Percentiles rank a stretch among this genome's conserved stretches.
phyloP scores from a whole-genome alignment of 1,140 invertebrate species.

The Hyposmocoma kahamanoa region DNA sequence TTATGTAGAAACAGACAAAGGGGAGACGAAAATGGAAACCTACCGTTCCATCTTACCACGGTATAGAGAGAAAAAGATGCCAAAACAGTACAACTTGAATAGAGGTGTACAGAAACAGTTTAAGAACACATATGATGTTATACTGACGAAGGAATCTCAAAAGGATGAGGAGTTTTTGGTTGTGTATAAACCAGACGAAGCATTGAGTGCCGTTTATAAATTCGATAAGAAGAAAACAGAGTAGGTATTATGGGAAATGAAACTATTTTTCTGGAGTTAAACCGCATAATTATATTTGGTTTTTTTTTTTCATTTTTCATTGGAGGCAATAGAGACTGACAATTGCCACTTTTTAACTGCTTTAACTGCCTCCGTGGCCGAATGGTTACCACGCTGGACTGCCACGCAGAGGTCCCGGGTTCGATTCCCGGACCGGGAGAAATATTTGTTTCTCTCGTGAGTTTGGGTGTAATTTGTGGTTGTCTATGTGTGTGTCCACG shows the following conservation, averaged over 20 bases:
- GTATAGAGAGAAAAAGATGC: conserved; percentile 47
- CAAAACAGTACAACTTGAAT: conserved; percentile 21
- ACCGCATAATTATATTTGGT: conserved; percentile 2
- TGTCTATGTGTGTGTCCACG: too few relatives aligned
- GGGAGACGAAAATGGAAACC: conserved; percentile 39
- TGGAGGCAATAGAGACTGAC: too few relatives aligned
- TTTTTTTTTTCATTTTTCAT: not conserved
- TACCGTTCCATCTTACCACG: conserved; percentile 44
- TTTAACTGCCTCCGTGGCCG: too few relatives aligned
- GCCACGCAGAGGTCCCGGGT: too few relatives aligned
- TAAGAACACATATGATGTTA: conserved; percentile 26
- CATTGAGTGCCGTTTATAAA: conserved; percentile 35
- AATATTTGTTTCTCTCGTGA: too few relatives aligned
- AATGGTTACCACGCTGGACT: too few relatives aligned
- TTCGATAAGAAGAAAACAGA: conserved; percentile 27
- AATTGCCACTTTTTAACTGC: too few relatives aligned
- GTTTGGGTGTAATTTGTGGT: too few relatives aligned
- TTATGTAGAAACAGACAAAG: conserved; percentile 31
- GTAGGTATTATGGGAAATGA: too few relatives aligned
- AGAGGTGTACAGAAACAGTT: conserved; percentile 11
- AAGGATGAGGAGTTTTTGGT: conserved; percentile 43
- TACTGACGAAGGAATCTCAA: conserved; percentile 41
- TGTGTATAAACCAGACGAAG: conserved; percentile 37
- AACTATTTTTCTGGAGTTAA: too few relatives aligned
- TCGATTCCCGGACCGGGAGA: too few relatives aligned